A percentile compares a stretch with the other conserved stretches of the same genome.
phyloP scores from a whole-genome alignment of 2,797 vertebrate genomes.

The Tapera naevia region DNA sequence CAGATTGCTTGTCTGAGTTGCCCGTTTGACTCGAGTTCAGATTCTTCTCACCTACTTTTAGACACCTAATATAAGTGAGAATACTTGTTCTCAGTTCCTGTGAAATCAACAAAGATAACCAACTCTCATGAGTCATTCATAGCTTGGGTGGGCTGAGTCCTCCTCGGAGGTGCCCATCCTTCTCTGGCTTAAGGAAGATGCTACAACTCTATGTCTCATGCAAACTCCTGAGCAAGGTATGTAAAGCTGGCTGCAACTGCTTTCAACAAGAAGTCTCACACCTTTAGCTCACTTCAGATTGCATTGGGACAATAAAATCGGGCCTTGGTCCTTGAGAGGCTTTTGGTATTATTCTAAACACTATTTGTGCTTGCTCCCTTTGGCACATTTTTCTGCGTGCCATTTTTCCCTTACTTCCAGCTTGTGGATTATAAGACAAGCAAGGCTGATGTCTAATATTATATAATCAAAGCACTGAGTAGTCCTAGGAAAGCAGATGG shows the following conservation, averaged over 20 bases:
- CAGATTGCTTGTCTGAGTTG: not conserved
- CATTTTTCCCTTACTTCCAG: not conserved
- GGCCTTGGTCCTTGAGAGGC: not conserved
- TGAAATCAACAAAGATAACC: not conserved
- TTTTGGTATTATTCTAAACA: not conserved
- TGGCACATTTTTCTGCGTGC: not conserved
- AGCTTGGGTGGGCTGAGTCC: not conserved
- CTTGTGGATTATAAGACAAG: not conserved
- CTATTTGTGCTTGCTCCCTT: not conserved
- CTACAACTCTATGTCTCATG: not conserved
- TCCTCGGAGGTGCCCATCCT: not conserved
- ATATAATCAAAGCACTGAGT: not conserved
- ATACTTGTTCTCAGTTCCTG: not conserved
- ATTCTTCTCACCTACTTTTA: not conserved
- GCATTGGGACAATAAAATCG: not conserved
- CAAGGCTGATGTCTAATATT: not conserved
- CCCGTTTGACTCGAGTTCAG: not conserved
- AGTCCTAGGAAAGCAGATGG: not conserved
- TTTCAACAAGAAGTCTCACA: not conserved
- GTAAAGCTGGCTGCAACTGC: not conserved
- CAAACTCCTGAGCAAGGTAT: not conserved
- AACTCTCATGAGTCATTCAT: not conserved
- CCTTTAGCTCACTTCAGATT: not conserved
- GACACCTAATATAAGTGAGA: not conserved
- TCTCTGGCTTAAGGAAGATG: not conserved